Evolutionary conservation across 2,888 invertebrate genomes (phyloP).

Genomic region (Hanleya hanleyi): DNA sequence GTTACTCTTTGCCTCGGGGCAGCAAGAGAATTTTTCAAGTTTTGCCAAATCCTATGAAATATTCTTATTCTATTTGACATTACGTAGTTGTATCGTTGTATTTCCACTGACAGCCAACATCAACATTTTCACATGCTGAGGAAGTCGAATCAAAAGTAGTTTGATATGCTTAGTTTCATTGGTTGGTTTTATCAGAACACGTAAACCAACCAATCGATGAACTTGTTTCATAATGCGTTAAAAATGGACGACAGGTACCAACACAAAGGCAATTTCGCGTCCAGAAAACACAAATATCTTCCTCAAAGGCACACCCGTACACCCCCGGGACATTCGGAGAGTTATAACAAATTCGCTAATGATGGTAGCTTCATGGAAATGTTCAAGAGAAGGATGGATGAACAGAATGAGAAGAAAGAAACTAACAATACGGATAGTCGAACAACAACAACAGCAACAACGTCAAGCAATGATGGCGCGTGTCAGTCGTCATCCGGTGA

Average conservation of each 20-base stretch:
- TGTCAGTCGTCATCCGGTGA: too few relatives aligned
- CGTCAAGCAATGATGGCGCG: too few relatives aligned
- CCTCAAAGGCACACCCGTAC: neutral
- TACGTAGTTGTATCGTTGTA: too few relatives aligned
- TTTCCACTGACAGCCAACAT: too few relatives aligned
- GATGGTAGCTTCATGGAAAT: slow-evolving; percentile 93
- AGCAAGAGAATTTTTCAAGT: slow-evolving; percentile 30
- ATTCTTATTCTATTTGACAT: slow-evolving; percentile 14
- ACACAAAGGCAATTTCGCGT: neutral
- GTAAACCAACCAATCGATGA: too few relatives aligned
- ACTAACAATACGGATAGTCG: neutral
- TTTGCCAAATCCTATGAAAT: slow-evolving; percentile 13
- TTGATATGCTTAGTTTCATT: too few relatives aligned
- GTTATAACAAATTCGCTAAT: slow-evolving; percentile 80
- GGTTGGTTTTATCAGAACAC: too few relatives aligned
- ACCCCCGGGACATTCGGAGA: neutral
- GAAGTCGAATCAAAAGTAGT: too few relatives aligned
- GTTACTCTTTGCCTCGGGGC: slow-evolving; percentile 17
- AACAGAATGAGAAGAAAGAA: slow-evolving; percentile 6
- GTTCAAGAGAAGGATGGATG: slow-evolving; percentile 88
- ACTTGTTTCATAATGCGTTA: neutral
- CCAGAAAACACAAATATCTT: neutral
- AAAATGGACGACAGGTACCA: neutral
- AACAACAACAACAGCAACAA: neutral
- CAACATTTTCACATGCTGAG: too few relatives aligned